These are phyloP conservation scores for Nyctibius bracteatus DNA, from an alignment of 2,113 vertebrate genomes.

Conservation along the genomic window DNA sequence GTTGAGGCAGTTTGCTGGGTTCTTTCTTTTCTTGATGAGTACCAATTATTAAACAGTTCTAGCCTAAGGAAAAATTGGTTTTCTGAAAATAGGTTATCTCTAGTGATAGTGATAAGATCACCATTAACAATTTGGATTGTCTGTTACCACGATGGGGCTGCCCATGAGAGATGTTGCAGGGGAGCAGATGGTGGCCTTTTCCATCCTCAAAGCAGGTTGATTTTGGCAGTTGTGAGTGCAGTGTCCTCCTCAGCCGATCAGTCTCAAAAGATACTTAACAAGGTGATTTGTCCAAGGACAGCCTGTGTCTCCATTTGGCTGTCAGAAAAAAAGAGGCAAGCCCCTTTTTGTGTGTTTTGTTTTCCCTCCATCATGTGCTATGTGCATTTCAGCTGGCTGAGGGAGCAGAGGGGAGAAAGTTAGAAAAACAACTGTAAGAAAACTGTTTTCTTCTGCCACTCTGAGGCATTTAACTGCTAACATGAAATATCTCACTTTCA, in stretches of 20 bases:
- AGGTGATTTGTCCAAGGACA: background rate
- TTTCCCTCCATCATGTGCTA: background rate
- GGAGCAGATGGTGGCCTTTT: slow-evolving; percentile 5
- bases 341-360: background rate
- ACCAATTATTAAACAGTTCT: background rate
- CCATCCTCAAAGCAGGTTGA: background rate
- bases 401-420: background rate
- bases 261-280: background rate
- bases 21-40: background rate
- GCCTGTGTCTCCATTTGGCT: background rate
- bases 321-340: background rate
- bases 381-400: background rate
- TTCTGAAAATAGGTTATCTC: background rate
- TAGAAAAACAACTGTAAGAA: background rate
- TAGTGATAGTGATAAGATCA: background rate
- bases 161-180: background rate
- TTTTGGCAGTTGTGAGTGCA: background rate
- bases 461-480: background rate
- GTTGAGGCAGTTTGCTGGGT: background rate
- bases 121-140: background rate
- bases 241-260: background rate
- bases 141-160: background rate
- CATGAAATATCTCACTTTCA: background rate
- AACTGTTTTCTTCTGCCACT: background rate
- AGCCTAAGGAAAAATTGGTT: background rate